Percentiles rank a stretch among this genome's conserved stretches.
These are phyloP conservation scores for Tyto alba DNA, from an alignment of 2,113 vertebrate genomes.

Conservation along the genomic window DNA sequence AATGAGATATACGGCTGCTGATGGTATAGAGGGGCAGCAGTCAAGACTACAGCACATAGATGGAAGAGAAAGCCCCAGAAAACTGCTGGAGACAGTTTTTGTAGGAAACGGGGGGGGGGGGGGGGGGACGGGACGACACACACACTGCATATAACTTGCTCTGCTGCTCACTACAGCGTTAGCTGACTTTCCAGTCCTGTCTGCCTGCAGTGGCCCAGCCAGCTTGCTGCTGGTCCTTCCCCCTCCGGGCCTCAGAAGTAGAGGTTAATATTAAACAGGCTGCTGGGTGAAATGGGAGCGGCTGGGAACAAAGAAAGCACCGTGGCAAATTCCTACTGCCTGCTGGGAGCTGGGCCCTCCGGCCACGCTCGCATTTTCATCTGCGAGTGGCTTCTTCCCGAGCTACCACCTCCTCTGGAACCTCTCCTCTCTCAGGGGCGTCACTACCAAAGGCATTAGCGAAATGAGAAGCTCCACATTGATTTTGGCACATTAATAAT, in stretches of 20 bases:
- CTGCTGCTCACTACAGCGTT: background rate
- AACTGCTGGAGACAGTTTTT: background rate
- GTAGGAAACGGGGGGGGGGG: background rate
- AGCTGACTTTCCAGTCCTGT: background rate
- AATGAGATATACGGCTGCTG: background rate
- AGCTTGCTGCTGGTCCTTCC: background rate
- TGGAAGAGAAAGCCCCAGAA: background rate
- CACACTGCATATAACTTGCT: accelerated
- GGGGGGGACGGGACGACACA: too few species aligned
- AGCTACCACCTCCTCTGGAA: background rate
- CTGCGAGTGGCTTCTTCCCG: background rate
- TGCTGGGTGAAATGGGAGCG: background rate
- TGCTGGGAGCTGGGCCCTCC: background rate
- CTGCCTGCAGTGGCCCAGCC: background rate
- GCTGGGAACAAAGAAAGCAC: background rate
- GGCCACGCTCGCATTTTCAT: background rate
- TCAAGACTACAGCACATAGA: background rate
- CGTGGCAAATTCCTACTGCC: background rate
- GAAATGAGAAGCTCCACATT: background rate
- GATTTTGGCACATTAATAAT: background rate
- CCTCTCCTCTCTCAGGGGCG: accelerated
- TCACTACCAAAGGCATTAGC: background rate
- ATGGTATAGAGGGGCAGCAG: background rate
- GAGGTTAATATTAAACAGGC: slow-evolving; percentile 27
- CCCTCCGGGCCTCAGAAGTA: background rate